A percentile compares a stretch with the other conserved stretches of the same genome.
Conservation (phyloP, 2,888 invertebrate species). For the Pristionchus fissidentatus region DNA sequence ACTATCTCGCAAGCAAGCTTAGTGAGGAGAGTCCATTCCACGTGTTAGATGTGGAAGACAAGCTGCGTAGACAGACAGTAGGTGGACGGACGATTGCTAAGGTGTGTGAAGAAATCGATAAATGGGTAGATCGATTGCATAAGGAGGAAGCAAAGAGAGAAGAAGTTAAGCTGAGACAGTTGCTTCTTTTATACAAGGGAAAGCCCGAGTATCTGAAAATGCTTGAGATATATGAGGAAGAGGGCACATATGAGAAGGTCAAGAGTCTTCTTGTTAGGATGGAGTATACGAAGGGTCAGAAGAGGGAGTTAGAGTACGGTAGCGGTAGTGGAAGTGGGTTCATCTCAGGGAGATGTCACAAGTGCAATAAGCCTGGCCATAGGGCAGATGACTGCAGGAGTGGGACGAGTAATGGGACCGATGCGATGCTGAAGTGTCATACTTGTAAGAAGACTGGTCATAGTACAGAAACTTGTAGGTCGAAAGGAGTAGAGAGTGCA, state of each 20-base stretch:
- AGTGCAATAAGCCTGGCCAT: background rate
- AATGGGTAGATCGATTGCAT: slow-evolving; percentile 7
- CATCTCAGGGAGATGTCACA: background rate
- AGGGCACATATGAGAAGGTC: background rate
- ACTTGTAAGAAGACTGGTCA: background rate
- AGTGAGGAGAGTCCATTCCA: background rate
- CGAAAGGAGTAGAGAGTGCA: no score
- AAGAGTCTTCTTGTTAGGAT: background rate
- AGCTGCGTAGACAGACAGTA: background rate
- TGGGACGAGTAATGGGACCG: no score
- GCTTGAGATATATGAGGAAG: background rate
- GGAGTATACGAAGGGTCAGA: background rate
- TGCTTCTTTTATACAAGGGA: background rate
- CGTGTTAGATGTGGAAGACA: background rate
- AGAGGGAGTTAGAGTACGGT: background rate
- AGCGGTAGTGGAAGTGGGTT: background rate
- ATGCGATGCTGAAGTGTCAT: background rate
- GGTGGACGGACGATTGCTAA: background rate
- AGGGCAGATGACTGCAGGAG: background rate
- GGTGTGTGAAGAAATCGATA: background rate
- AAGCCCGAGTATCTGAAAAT: background rate
- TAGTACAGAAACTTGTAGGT: background rate
- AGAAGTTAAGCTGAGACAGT: background rate
- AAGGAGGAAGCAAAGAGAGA: background rate
- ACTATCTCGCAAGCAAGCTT: background rate